Percentiles rank a stretch among this genome's conserved stretches.
phyloP scores from a whole-genome alignment of 30 jellyfish, hydroid and myxozoan genomes.

The Pelagia noctiluca region DNA sequence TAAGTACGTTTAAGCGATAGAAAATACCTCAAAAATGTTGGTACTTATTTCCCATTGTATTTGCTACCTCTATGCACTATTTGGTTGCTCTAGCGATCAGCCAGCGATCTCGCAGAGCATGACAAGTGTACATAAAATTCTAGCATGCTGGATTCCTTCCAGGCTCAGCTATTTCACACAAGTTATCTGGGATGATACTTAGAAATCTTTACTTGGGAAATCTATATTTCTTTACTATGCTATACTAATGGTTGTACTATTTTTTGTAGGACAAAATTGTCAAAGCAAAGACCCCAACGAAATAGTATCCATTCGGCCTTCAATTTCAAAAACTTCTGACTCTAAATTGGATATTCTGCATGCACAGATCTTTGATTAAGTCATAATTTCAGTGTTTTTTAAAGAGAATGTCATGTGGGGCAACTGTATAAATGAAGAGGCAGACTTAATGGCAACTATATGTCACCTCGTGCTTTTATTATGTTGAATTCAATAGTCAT shows the following conservation, averaged over 20 bases:
- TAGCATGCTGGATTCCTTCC: too few species aligned
- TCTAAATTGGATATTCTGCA: not conserved
- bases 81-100: not conserved
- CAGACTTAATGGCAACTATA: too few species aligned
- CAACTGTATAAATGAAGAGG: too few species aligned
- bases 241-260: not conserved
- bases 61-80: not conserved
- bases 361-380: not conserved
- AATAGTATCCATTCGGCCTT: not conserved
- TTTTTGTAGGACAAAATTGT: conserved; percentile 65
- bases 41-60: not conserved
- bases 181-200: too few species aligned
- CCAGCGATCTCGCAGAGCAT: too few species aligned
- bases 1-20: not conserved
- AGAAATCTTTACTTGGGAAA: not conserved
- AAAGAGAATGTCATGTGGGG: too few species aligned
- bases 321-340: not conserved
- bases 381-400: too few species aligned
- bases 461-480: too few species aligned
- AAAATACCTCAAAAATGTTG: not conserved
- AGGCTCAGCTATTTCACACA: too few species aligned
- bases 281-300: conserved; percentile 70
- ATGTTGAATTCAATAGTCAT: too few species aligned
- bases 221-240: not conserved
- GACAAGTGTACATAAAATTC: too few species aligned